phyloP scores from a whole-genome alignment of 64 coral and sea anemone species.

The Dendronephthya gigantea region DNA sequence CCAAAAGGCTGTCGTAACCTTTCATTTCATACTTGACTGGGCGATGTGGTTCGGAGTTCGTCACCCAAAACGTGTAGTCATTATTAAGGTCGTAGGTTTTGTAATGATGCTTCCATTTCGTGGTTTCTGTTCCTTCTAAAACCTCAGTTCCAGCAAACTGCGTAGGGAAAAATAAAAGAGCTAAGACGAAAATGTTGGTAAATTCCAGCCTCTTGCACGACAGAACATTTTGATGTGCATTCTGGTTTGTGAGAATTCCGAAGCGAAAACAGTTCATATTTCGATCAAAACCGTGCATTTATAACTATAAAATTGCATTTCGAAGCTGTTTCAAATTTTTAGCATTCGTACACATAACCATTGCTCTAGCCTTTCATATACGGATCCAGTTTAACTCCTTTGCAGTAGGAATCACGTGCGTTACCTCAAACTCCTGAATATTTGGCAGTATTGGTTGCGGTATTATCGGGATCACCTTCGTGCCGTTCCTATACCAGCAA shows the following conservation, averaged over 20 bases:
- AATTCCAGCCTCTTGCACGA: background rate
- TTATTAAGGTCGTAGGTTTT: conserved; percentile 63
- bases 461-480: conserved; percentile 58
- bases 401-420: too few relatives aligned
- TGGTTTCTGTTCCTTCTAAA: conserved; percentile 62
- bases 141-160: conserved; percentile 67
- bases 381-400: background rate
- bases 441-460: conserved; percentile 84
- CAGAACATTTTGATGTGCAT: too few relatives aligned
- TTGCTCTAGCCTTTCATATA: too few relatives aligned
- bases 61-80: conserved; percentile 74
- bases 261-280: too few relatives aligned
- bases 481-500: conserved; percentile 69
- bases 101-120: conserved; percentile 86
- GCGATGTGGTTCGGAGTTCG: conserved; percentile 42
- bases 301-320: too few relatives aligned
- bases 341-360: too few relatives aligned
- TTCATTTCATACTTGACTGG: conserved; percentile 12
- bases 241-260: too few relatives aligned
- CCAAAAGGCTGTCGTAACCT: conserved; percentile 1
- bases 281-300: background rate
- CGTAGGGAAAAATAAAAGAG: background rate
- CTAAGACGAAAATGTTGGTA: background rate
- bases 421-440: conserved; percentile 72
- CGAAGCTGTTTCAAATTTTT: too few relatives aligned